Conservation (phyloP, 2,113 vertebrate species). For the Myotis davidii region DNA sequence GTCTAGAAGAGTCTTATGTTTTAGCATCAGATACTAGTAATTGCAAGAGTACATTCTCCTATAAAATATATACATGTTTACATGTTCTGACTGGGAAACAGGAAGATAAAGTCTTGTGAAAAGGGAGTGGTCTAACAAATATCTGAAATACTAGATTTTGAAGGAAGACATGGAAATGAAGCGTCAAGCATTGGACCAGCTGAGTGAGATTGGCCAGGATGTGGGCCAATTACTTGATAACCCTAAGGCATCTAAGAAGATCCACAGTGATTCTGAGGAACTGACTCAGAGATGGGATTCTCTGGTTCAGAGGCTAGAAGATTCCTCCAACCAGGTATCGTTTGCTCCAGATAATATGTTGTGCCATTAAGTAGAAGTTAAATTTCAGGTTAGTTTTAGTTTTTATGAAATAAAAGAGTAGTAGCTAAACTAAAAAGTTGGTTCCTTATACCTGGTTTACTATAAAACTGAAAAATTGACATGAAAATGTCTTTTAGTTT, state of each 20-base stretch:
- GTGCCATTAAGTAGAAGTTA: not conserved
- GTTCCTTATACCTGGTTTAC: not conserved
- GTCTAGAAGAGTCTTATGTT: not conserved
- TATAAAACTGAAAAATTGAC: not conserved
- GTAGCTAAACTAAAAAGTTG: not conserved
- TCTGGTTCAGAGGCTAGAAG: conserved; percentile 96
- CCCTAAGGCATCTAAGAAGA: conserved; percentile 86
- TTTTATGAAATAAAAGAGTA: not conserved
- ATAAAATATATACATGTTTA: not conserved
- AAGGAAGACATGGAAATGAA: conserved; percentile 98
- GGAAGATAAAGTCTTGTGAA: not conserved
- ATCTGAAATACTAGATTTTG: conserved; percentile 87
- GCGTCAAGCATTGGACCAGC: conserved; percentile 90
- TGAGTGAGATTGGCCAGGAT: conserved; percentile 94
- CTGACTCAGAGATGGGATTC: conserved; percentile 96
- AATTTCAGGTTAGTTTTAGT: not conserved
- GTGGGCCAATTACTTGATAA: conserved; percentile 89
- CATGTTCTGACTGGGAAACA: not conserved
- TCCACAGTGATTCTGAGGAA: conserved; percentile 91
- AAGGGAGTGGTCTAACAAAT: conserved; percentile 45
- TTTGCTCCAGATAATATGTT: not conserved
- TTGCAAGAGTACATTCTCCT: not conserved
- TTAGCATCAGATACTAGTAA: not conserved
- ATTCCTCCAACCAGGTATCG: conserved; percentile 94
- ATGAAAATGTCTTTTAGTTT: not conserved